A percentile compares a stretch with the other conserved stretches of the same genome.
Evolutionary conservation across 2,888 invertebrate genomes (phyloP).

Genomic region (Emmelina monodactyla): DNA sequence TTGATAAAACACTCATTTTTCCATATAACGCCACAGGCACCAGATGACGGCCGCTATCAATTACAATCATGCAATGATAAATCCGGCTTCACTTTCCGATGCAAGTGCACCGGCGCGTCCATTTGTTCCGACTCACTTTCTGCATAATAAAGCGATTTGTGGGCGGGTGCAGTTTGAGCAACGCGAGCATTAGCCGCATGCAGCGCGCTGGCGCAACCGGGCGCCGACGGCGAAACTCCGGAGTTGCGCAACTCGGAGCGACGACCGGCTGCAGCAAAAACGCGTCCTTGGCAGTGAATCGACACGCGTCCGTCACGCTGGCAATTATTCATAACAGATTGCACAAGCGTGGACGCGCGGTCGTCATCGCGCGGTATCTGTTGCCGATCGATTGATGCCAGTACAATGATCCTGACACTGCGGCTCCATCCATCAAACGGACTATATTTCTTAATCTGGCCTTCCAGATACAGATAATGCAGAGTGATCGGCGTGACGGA

Average conservation of each 20-base stretch:
- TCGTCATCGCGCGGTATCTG: conserved; percentile 17
- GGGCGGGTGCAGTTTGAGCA: conserved; percentile 28
- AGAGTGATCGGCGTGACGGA: conserved; percentile 1
- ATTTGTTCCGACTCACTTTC: conserved; percentile 38
- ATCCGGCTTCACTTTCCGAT: conserved; percentile 29
- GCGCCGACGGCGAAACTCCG: conserved; percentile 27
- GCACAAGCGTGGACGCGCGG: conserved; percentile 26
- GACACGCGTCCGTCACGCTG: conserved; percentile 33
- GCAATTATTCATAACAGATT: conserved; percentile 41
- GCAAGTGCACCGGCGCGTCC: conserved; percentile 22
- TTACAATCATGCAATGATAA: conserved; percentile 32
- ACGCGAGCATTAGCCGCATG: conserved; percentile 22
- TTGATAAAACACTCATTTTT: conserved; percentile 48
- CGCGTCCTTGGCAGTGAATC: conserved; percentile 50
- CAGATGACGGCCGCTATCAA: conserved; percentile 22
- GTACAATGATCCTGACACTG: conserved; percentile 19
- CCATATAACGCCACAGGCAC: conserved; percentile 19
- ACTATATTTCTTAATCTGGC: conserved; percentile 20
- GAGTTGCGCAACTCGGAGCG: conserved; percentile 31
- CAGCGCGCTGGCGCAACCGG: conserved; percentile 22
- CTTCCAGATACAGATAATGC: conserved; percentile 12
- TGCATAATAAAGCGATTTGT: conserved; percentile 41
- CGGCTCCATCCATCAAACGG: conserved; percentile 20
- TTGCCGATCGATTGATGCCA: conserved; percentile 29
- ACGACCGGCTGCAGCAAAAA: conserved; percentile 44